Base-by-base conservation (phyloP, 2,113 vertebrate species). In the Colinus virginianus region DNA sequence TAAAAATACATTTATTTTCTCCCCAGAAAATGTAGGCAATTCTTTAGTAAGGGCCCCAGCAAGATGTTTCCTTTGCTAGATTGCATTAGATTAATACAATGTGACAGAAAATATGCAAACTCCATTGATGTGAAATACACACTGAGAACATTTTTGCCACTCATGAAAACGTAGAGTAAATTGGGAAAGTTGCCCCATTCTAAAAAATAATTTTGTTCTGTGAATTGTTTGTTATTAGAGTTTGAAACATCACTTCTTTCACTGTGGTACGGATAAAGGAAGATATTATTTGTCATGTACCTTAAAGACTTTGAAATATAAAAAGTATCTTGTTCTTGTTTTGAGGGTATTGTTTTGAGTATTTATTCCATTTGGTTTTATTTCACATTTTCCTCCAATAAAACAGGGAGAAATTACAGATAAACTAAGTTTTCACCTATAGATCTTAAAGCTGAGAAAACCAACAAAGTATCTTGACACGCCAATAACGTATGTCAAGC, bases 181-280 rank as follows among this genome's bases (percentile, higher is more conserved):
- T 69, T 22, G 18, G 26, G 6, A 80, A 82, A 90, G 76, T 86
- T 79, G 8, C 17, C 72, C 19, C 45, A 13, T 61, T 18, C 4
- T 67, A 49, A 81, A 90, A 80, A 80, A 69, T 2, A 64, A 42
- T 2, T 20, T 83, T 26, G 11, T 15, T 49, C 84, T 86, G 75
- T 84, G 30, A 76, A 77, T 68, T 80, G 38, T 28, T 83, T 86
- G 38, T 56, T 81, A 76, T 94, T 74, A 86, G 17, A 59, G 86
- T 93, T 75, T 84, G 86, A 87, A 94, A 66, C 42, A 67, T 83
- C 26, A 40, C 87, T 89, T 86, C 13, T 95, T 95, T 90, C 69
- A 66, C 43, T 72, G 9, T 78, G 34, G 22, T 53, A 89, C 62
- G 78, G 34, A 55, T 87, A 72, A 94, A 95, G 93, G 56, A 70